Evolutionary conservation across 2,888 invertebrate genomes (phyloP).

Genomic region (Polietes domitor): DNA sequence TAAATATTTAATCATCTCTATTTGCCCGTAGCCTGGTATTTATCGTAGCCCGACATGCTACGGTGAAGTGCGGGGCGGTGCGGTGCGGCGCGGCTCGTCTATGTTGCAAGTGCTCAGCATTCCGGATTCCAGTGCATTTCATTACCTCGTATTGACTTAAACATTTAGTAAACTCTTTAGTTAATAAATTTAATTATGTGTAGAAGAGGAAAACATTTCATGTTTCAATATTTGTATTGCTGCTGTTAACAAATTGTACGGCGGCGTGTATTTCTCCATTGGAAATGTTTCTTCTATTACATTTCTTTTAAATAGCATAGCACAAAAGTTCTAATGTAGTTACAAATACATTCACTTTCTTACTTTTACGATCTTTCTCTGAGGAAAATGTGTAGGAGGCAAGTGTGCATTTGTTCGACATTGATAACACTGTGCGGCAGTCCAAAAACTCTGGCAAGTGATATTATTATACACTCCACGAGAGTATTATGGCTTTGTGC

Average conservation of each 20-base stretch:
- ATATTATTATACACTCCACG: no score
- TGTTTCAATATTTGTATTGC: conserved; percentile 25
- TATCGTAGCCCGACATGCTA: background rate
- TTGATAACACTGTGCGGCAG: no score
- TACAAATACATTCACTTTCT: no score
- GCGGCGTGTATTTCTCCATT: no score
- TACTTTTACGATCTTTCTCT: no score
- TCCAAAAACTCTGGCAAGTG: no score
- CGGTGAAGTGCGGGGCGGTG: background rate
- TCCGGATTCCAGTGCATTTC: conserved; percentile 7
- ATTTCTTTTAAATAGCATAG: no score
- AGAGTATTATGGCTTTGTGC: no score
- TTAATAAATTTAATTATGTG: conserved; percentile 37
- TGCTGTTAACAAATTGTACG: conserved; percentile 3
- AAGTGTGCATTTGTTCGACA: no score
- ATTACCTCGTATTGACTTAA: conserved; percentile 3
- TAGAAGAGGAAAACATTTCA: conserved; percentile 1
- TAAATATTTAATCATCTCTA: conserved; percentile 35
- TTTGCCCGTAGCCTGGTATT: conserved; percentile 11
- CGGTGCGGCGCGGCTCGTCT: background rate
- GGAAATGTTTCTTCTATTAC: no score
- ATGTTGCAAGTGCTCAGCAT: conserved; percentile 17
- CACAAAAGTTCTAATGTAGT: no score
- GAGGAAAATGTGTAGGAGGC: no score
- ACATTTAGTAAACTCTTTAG: conserved; percentile 37